phyloP scores from a whole-genome alignment of 2,888 invertebrate genomes.

The Amphipoea oculea region DNA sequence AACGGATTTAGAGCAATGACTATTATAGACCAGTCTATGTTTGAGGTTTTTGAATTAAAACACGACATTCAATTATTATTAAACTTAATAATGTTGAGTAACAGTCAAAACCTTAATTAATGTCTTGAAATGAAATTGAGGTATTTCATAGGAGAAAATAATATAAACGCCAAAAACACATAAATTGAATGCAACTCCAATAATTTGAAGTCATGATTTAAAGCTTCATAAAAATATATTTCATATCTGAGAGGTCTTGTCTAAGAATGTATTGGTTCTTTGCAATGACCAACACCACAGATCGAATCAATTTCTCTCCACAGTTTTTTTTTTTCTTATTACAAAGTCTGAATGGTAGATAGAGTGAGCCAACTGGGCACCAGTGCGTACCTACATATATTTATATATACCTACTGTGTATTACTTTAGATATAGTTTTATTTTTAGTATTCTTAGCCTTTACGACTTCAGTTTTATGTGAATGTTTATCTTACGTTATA shows the following conservation, averaged over 20 bases:
- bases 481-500: slow-evolving; percentile 7
- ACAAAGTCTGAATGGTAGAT: slow-evolving; percentile 71
- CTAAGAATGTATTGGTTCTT: slow-evolving; percentile 68
- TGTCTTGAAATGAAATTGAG: not conserved
- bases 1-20: slow-evolving; percentile 72
- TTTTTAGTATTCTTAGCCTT: slow-evolving; percentile 8
- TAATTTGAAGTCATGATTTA: not conserved
- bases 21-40: slow-evolving; percentile 54
- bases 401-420: slow-evolving; percentile 21
- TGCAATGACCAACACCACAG: slow-evolving; percentile 67
- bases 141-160: not conserved
- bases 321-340: slow-evolving; percentile 75
- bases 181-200: not conserved
- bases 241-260: slow-evolving; percentile 50
- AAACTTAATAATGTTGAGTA: slow-evolving; percentile 4
- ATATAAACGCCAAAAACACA: not conserved
- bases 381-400: slow-evolving; percentile 39
- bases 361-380: slow-evolving; percentile 74
- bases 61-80: slow-evolving; percentile 12
- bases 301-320: slow-evolving; percentile 83
- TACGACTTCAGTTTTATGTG: slow-evolving; percentile 11
- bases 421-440: slow-evolving; percentile 44
- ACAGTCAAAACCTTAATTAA: slow-evolving; percentile 6
- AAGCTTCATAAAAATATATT: slow-evolving; percentile 2
- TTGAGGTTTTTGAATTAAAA: slow-evolving; percentile 29